Evolutionary conservation across 1,140 invertebrate genomes (phyloP).

Genomic region (Tigriopus japonicus): DNA sequence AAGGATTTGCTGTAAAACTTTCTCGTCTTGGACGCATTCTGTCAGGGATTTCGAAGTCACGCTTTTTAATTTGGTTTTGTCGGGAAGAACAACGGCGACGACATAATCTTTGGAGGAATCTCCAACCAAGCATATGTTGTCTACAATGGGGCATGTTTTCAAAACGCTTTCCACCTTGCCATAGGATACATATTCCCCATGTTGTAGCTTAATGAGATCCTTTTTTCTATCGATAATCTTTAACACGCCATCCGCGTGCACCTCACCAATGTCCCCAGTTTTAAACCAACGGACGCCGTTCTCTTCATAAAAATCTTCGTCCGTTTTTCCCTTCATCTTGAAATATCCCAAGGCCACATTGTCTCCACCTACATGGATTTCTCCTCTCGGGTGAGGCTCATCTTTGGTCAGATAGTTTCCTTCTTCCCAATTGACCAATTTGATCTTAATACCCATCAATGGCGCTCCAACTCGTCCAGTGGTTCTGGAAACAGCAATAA

Average conservation of each 20-base stretch:
- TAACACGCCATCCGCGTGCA: constrained; percentile 34
- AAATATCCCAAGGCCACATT: constrained; percentile 38
- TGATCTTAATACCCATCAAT: constrained; percentile 19
- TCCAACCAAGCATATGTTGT: constrained; percentile 88
- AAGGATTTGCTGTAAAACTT: constrained; percentile 20
- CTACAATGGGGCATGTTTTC: constrained; percentile 71
- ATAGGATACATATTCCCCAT: constrained; percentile 87
- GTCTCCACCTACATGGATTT: constrained; percentile 21
- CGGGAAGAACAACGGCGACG: constrained; percentile 77
- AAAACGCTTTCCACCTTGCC: constrained; percentile 78
- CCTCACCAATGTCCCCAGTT: constrained; percentile 40
- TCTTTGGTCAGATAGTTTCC: constrained; percentile 21
- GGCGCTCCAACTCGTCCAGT: constrained; percentile 19
- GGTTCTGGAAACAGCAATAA: not conserved
- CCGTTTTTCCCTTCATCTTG: constrained; percentile 66
- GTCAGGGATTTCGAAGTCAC: constrained; percentile 16
- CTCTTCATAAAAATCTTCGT: constrained; percentile 69
- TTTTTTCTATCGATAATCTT: constrained; percentile 98
- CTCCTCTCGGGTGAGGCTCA: constrained; percentile 19
- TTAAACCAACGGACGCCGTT: constrained; percentile 42
- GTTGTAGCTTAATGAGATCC: constrained; percentile 89
- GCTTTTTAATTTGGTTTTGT: constrained; percentile 23
- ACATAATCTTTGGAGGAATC: constrained; percentile 62
- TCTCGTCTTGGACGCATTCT: constrained; percentile 24
- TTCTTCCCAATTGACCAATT: constrained; percentile 25